phyloP scores from a whole-genome alignment of 2,888 invertebrate genomes.

The Dromius quadrimaculatus region DNA sequence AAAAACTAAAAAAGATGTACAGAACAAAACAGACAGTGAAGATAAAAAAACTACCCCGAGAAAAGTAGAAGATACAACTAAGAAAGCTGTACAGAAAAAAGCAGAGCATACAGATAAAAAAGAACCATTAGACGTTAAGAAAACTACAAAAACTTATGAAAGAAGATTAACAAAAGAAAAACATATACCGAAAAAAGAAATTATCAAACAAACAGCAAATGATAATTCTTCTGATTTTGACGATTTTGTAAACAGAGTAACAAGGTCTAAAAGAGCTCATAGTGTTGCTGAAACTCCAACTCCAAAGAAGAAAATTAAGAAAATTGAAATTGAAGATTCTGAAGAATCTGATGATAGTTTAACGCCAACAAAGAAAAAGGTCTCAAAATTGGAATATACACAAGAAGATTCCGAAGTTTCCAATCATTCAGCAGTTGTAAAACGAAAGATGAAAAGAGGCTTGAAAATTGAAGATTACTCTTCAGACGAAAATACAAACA shows the following conservation, averaged over 20 bases:
- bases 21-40: not conserved
- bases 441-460: conserved; percentile 41
- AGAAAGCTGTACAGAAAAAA: not conserved
- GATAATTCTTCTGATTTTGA: not conserved
- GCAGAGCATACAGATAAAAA: not conserved
- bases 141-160: not conserved
- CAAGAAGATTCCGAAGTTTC: conserved; percentile 3
- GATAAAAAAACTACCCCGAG: not conserved
- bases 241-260: conserved; percentile 20
- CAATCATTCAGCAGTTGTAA: not conserved
- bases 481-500: conserved; percentile 11
- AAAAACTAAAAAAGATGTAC: not conserved
- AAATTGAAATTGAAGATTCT: conserved; percentile 31
- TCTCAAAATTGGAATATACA: conserved; percentile 25
- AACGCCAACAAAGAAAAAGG: conserved; percentile 15
- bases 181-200: not conserved
- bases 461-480: conserved; percentile 54
- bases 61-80: not conserved
- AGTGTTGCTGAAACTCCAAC: conserved; percentile 2
- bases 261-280: not conserved
- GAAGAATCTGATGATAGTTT: conserved; percentile 15
- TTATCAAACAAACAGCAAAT: not conserved
- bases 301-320: conserved; percentile 4
- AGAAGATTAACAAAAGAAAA: not conserved
- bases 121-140: not conserved